Percentiles rank a stretch among this genome's conserved stretches.
phyloP scores from a whole-genome alignment of 2,113 vertebrate genomes.

The Butastur rufipennis region DNA sequence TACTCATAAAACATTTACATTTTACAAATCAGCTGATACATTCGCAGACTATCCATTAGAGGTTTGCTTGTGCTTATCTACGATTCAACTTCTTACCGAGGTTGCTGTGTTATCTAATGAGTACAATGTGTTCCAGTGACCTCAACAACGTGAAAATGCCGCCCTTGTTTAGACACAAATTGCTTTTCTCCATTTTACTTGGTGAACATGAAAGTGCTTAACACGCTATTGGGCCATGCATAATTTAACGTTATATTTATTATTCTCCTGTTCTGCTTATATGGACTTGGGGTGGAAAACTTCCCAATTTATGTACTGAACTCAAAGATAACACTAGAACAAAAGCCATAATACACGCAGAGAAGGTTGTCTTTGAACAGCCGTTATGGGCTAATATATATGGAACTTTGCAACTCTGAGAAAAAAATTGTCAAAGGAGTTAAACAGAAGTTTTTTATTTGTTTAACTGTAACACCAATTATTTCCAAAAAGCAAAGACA shows the following conservation, averaged over 20 bases:
- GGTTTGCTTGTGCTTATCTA: neutral
- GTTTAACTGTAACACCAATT: neutral
- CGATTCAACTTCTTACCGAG: neutral
- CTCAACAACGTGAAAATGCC: neutral
- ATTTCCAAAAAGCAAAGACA: neutral
- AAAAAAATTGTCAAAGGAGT: neutral
- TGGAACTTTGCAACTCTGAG: neutral
- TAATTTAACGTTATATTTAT: conserved; percentile 21
- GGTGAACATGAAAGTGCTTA: conserved; percentile 26
- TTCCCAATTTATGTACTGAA: neutral
- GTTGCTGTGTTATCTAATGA: neutral
- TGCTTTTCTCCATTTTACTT: neutral
- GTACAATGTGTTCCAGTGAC: conserved; percentile 12
- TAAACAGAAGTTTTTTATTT: neutral
- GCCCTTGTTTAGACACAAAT: conserved; percentile 42
- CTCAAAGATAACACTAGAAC: neutral
- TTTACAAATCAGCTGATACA: conserved; percentile 34
- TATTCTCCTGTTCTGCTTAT: neutral
- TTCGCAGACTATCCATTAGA: conserved; percentile 8
- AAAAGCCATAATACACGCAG: neutral
- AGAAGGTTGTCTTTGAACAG: neutral
- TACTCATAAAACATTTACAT: conserved; percentile 65
- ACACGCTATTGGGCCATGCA: neutral
- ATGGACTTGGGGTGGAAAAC: neutral
- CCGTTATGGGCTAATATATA: neutral